Percentiles rank a stretch among this genome's conserved stretches.
These are phyloP conservation scores for Crossocerus cetratus DNA, from an alignment of 2,888 invertebrate genomes.

Conservation along the genomic window DNA sequence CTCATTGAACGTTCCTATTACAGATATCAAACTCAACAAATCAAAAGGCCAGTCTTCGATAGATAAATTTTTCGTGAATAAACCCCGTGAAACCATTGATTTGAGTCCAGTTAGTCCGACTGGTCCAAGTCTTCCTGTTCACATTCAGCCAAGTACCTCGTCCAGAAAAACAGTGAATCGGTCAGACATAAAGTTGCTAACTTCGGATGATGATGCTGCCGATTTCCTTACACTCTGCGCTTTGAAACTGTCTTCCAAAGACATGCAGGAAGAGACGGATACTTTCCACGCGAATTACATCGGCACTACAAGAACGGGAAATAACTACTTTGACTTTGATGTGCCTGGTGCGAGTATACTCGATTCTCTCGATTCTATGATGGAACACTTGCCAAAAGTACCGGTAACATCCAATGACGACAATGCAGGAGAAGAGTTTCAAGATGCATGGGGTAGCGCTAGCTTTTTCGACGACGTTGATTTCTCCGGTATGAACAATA, in stretches of 20 bases:
- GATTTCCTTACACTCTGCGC: constrained; percentile 71
- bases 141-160: background rate
- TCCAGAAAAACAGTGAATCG: constrained; percentile 38
- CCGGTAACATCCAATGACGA: background rate
- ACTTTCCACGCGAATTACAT: constrained; percentile 30
- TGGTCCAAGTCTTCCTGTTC: background rate
- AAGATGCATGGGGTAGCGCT: background rate
- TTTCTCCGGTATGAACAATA: background rate
- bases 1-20: background rate
- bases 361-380: background rate
- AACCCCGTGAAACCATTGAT: background rate
- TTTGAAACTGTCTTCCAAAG: constrained; percentile 63
- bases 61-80: background rate
- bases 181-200: constrained; percentile 65
- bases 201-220: constrained; percentile 63
- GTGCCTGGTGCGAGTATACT: background rate
- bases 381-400: background rate
- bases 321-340: constrained; percentile 54
- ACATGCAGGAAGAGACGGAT: constrained; percentile 19
- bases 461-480: background rate
- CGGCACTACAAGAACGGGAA: constrained; percentile 47
- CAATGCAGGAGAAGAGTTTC: background rate
- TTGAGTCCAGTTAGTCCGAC: background rate
- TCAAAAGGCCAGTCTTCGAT: background rate
- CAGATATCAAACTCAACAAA: background rate